phyloP scores from a whole-genome alignment of 2,113 vertebrate species.

The human (Homo sapiens) region GRCh38 chr21:41177501-41178000 shows the following conservation, averaged over 20 bases:
- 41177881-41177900: neutral
- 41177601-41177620: neutral
- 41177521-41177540: neutral
- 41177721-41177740: neutral
- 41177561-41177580: neutral
- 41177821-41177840: neutral
- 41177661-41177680: neutral
- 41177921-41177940: too few relatives aligned
- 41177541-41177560: fast-evolving
- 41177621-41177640: too few relatives aligned
- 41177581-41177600: too few relatives aligned
- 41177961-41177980: too few relatives aligned
- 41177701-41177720: neutral
- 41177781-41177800: neutral
- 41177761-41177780: neutral
- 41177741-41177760: neutral
- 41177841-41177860: neutral
- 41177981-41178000: too few relatives aligned
- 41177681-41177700: neutral
- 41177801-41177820: neutral
- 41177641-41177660: neutral
- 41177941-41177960: neutral
- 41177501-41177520: too few relatives aligned
- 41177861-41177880: too few relatives aligned
- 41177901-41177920: neutral